Evolutionary conservation across 2,888 invertebrate genomes (phyloP).

Genomic region (Byasa hedistus): DNA sequence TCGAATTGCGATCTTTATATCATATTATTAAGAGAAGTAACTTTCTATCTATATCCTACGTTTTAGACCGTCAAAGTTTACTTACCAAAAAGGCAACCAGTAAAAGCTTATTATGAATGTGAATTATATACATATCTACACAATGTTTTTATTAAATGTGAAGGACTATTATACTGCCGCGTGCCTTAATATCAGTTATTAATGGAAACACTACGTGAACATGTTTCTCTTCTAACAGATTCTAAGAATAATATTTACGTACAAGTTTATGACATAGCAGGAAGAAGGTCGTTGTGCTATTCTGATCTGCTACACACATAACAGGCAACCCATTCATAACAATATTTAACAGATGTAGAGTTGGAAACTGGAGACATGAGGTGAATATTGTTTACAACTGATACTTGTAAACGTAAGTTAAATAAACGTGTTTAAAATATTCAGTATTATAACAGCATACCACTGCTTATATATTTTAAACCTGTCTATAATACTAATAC

Average conservation of each 20-base stretch:
- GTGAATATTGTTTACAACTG: not conserved
- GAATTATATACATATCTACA: too few species aligned
- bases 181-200: not conserved
- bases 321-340: constrained; percentile 22
- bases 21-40: too few species aligned
- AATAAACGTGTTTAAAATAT: not conserved
- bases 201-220: not conserved
- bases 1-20: too few species aligned
- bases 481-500: too few species aligned
- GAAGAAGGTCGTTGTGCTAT: constrained; percentile 23
- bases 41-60: too few species aligned
- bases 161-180: not conserved
- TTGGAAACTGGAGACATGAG: not conserved
- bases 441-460: not conserved
- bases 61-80: too few species aligned
- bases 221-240: not conserved
- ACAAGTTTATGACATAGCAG: constrained; percentile 7
- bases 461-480: not conserved
- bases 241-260: constrained; percentile 3
- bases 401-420: not conserved
- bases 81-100: too few species aligned
- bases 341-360: constrained; percentile 12
- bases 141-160: too few species aligned
- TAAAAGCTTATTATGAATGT: too few species aligned
- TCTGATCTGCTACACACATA: constrained; percentile 16